Conservation (phyloP, 2,888 invertebrate species). For the Uloborus plumipes region DNA sequence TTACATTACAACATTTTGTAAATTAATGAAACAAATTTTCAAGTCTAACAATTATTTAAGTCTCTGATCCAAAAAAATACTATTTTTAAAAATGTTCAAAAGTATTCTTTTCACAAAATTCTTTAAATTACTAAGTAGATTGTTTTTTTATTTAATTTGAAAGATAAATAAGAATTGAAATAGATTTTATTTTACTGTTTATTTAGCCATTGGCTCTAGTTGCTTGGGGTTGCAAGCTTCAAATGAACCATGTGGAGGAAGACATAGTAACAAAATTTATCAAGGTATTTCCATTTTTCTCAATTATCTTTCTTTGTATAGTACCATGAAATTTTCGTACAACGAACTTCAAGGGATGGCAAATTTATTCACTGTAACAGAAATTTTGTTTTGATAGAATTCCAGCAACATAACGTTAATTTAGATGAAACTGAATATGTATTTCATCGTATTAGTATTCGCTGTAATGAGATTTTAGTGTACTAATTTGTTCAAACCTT, state of each 20-base stretch:
- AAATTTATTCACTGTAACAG: no score
- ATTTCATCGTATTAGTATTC: no score
- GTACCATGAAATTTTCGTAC: no score
- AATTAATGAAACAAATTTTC: no score
- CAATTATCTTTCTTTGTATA: background rate
- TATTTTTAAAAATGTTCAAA: background rate
- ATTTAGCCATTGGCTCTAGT: slow-evolving; percentile 81
- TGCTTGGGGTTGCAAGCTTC: slow-evolving; percentile 81
- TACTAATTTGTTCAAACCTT: no score
- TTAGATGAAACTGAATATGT: no score
- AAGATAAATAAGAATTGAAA: slow-evolving; percentile 11
- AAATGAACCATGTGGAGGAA: slow-evolving; percentile 79
- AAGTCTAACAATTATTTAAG: background rate
- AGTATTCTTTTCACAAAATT: background rate
- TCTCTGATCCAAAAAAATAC: background rate
- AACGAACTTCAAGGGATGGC: no score
- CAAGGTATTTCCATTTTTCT: slow-evolving; percentile 70
- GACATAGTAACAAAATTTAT: slow-evolving; percentile 77
- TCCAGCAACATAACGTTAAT: no score
- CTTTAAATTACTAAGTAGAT: no score
- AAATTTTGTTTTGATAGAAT: no score
- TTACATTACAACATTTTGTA: no score
- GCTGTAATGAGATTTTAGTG: no score
- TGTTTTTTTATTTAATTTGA: background rate
- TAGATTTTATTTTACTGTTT: slow-evolving; percentile 38